Evolutionary conservation across 2,797 vertebrate species (phyloP).

Genomic region (Apodemus agrarius): DNA sequence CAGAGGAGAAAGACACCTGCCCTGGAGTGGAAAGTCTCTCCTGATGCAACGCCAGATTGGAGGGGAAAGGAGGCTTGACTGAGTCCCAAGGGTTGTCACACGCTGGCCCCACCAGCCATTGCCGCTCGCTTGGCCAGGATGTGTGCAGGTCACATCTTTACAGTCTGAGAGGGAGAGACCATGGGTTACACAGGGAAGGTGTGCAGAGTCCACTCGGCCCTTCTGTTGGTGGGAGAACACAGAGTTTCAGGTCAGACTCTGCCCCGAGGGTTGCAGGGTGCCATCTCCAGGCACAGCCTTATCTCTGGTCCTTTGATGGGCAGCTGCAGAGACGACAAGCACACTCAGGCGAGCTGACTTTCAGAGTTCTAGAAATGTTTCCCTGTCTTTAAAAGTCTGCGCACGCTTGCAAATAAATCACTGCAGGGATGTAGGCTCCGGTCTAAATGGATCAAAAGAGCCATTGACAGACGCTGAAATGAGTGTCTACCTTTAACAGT

Average conservation of each 20-base stretch:
- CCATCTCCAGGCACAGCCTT: not conserved
- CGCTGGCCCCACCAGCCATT: fast-evolving
- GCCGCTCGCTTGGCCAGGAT: not conserved
- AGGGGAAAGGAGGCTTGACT: not conserved
- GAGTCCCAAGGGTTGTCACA: not conserved
- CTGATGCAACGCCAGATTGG: not conserved
- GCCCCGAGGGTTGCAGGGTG: not conserved
- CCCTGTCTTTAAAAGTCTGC: conserved; percentile 75
- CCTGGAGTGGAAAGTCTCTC: not conserved
- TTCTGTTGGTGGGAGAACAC: fast-evolving
- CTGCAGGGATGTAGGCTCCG: conserved; percentile 65
- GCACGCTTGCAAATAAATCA: conserved; percentile 75
- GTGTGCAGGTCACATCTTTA: fast-evolving
- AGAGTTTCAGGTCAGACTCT: not conserved
- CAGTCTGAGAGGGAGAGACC: not conserved
- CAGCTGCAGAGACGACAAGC: not conserved
- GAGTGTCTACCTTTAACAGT: conserved; percentile 87
- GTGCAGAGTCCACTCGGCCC: fast-evolving
- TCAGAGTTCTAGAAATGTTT: conserved; percentile 66
- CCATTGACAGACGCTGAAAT: conserved; percentile 88
- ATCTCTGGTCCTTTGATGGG: not conserved
- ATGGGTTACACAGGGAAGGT: fast-evolving
- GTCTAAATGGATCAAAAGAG: conserved; percentile 85
- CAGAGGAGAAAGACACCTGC: not conserved
- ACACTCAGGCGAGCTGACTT: not conserved